Evolutionary conservation across 2,113 vertebrate species (phyloP).

Genomic region (Gobius niger): DNA sequence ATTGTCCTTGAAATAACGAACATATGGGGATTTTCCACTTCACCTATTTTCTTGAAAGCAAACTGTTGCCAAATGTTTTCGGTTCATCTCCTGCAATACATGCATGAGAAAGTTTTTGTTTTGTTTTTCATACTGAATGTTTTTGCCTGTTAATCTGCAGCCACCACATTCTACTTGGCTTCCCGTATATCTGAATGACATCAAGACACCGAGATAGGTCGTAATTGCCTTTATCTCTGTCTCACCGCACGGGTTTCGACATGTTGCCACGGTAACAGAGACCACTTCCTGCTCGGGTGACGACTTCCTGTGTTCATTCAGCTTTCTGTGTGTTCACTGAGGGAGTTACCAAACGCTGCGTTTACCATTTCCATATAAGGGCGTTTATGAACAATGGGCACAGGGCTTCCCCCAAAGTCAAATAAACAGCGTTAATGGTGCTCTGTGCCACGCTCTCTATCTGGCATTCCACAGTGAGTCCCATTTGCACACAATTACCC

Average conservation of each 20-base stretch:
- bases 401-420: constrained; percentile 70
- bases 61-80: constrained; percentile 31
- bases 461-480: constrained; percentile 36
- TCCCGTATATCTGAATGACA: constrained; percentile 77
- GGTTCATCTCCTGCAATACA: constrained; percentile 4
- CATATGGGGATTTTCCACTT: constrained; percentile 55
- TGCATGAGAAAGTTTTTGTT: constrained; percentile 4
- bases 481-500: constrained; percentile 58
- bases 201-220: constrained; percentile 70
- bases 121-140: constrained; percentile 18
- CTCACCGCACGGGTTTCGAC: constrained; percentile 71
- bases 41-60: constrained; percentile 48
- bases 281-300: constrained; percentile 80
- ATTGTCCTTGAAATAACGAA: constrained; percentile 37
- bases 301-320: constrained; percentile 84
- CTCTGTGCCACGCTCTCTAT: constrained; percentile 23
- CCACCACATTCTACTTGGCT: constrained; percentile 60
- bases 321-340: constrained; percentile 63
- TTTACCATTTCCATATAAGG: constrained; percentile 80
- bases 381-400: constrained; percentile 63
- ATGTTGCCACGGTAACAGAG: constrained; percentile 80
- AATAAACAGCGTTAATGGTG: constrained; percentile 50
- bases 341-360: constrained; percentile 65
- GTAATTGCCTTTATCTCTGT: constrained; percentile 41
- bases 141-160: constrained; percentile 57